Base-by-base conservation (phyloP, 2,797 vertebrate genomes). In the Hydrophis major region DNA sequence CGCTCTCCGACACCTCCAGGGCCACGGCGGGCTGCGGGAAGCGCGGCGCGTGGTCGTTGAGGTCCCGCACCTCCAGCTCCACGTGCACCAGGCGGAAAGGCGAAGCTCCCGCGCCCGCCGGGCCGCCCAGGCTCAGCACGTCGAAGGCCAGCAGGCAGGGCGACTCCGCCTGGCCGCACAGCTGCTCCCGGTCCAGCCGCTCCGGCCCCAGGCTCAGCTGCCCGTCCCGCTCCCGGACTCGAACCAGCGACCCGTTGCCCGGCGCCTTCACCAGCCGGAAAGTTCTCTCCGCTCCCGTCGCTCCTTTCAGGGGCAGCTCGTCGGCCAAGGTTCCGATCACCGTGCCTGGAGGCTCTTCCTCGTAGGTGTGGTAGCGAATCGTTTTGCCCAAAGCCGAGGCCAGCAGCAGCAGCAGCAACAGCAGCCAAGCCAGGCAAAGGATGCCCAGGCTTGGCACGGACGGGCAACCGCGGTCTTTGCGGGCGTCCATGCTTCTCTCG, bases 271-370 rank as follows among this genome's bases (percentile, higher is more conserved):
- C 98, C 97, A 99, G 98, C 96, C 98, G 98, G 97, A 98, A 99
- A 98, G 98, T 98, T 94, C 96, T 98, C 96, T 98, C 98, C 95
- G 97, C 95, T 94, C 25, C 6, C 27, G 8, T 2, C 92, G 32
- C 97, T 92, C 97, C 97, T 95, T 97, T 98, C 97, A 98, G 98
- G 96, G 98, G 98, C 97, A 99, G 97, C 96, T 99, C 99, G 96
- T 99, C 98, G 93, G 98, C 99, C 13, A 99, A 97, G 86, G 98
- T 99, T 92, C 99, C 99, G 94, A 99, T 99, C 92, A 99, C 98
- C 6, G 98, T 99, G 91, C 99, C 99, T 14, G 99, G 98, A 2
- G 98, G 97, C 22, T 98, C 98, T 95, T 99, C 37, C 37, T 37
- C 37, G 37, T 98, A 98, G 90, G 98, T 99, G 97, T 98, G 98